A percentile compares a stretch with the other conserved stretches of the same genome.
These are phyloP conservation scores for Caenorhabditis becei DNA, from an alignment of 2,888 invertebrate genomes.

Conservation along the genomic window DNA sequence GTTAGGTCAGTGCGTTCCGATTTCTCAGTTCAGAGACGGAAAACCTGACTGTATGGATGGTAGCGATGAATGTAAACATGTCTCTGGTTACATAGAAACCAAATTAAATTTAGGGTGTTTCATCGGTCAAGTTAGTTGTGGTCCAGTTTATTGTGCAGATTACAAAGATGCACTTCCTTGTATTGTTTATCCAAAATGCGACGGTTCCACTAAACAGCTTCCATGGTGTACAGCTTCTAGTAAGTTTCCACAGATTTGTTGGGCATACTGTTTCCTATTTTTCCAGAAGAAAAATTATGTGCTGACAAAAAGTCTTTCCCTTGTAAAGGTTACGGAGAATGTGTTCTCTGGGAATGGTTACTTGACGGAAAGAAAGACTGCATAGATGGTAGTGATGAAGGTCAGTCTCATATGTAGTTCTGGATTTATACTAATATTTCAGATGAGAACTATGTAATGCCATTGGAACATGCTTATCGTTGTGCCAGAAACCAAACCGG, in stretches of 20 bases:
- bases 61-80: constrained; percentile 78
- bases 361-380: constrained; percentile 78
- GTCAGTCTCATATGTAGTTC: constrained; percentile 33
- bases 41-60: constrained; percentile 78
- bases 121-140: constrained; percentile 79
- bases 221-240: constrained; percentile 70
- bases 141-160: constrained; percentile 76
- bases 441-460: constrained; percentile 62
- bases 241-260: constrained; percentile 24
- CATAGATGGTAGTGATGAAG: constrained; percentile 80
- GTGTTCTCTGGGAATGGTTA: constrained; percentile 78
- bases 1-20: constrained; percentile 76
- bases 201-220: constrained; percentile 68
- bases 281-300: constrained; percentile 78
- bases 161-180: constrained; percentile 75
- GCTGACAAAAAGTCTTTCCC: constrained; percentile 72
- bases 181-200: constrained; percentile 74
- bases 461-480: constrained; percentile 52
- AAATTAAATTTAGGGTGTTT: constrained; percentile 74
- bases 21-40: constrained; percentile 77
- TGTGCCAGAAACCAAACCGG: constrained; percentile 49
- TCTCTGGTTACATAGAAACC: not conserved
- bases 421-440: not conserved
- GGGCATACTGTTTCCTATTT: not conserved
- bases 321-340: constrained; percentile 81